Percentiles rank a stretch among this genome's conserved stretches.
Conservation (phyloP, 2,888 invertebrate species). For the Drosophila gaucha region DNA sequence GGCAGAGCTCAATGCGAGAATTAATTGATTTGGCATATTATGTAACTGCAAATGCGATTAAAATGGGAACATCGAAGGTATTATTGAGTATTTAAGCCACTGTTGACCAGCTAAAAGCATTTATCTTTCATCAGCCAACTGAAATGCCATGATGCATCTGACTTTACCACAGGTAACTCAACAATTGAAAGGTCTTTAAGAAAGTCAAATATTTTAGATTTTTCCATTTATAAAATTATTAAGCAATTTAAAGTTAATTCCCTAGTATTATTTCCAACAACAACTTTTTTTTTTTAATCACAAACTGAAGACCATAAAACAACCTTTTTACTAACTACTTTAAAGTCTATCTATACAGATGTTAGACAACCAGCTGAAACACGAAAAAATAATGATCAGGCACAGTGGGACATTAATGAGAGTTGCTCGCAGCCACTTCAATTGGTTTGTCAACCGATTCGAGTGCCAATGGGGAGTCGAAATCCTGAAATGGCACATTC, state of each 20-base stretch:
- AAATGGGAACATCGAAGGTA: neutral
- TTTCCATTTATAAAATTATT: too few relatives aligned
- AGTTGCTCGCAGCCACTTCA: conserved; percentile 14
- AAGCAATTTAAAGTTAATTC: too few relatives aligned
- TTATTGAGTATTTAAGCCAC: conserved; percentile 3
- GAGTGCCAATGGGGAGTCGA: conserved; percentile 27
- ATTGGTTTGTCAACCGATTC: conserved; percentile 29
- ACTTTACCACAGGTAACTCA: too few relatives aligned
- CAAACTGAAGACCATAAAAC: neutral
- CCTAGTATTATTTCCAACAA: too few relatives aligned
- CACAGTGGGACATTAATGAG: conserved; percentile 34
- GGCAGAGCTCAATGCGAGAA: conserved; percentile 43
- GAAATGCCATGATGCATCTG: too few relatives aligned
- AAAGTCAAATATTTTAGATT: too few relatives aligned
- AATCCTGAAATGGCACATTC: conserved; percentile 36
- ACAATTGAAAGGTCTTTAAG: too few relatives aligned
- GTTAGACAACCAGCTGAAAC: neutral
- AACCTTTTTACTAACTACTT: neutral
- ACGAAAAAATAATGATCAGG: conserved; percentile 32
- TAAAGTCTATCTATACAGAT: neutral
- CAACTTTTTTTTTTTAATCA: too few relatives aligned
- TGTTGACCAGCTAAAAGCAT: neutral
- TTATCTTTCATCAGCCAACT: neutral
- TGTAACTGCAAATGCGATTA: conserved; percentile 31
- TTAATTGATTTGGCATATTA: conserved; percentile 64